A percentile compares a stretch with the other conserved stretches of the same genome.
Evolutionary conservation across 2,888 invertebrate species (phyloP).

Genomic region (Salticus scenicus): DNA sequence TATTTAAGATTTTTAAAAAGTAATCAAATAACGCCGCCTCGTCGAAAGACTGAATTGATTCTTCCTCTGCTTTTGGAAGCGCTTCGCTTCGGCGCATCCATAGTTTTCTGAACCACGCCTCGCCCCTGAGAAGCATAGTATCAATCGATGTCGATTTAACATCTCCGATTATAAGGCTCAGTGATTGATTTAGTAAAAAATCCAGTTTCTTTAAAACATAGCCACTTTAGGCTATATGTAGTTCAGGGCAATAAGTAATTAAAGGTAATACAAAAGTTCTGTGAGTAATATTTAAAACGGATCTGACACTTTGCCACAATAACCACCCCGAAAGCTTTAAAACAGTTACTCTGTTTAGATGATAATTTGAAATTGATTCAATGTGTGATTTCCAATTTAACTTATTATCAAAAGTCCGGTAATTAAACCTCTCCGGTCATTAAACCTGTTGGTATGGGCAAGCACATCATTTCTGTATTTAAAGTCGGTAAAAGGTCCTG

Average conservation of each 20-base stretch:
- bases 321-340: neutral
- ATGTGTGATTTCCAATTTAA: neutral
- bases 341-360: neutral
- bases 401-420: neutral
- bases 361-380: neutral
- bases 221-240: neutral
- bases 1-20: no score
- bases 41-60: no score
- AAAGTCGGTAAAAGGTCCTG: neutral
- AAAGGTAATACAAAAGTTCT: neutral
- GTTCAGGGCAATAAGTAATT: neutral
- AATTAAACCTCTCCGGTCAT: neutral
- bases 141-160: slow-evolving; percentile 6
- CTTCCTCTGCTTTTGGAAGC: no score
- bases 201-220: neutral
- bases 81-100: no score
- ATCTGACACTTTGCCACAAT: neutral
- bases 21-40: no score
- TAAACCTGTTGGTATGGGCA: neutral
- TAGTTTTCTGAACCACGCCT: no score
- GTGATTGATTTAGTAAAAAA: neutral
- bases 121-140: neutral
- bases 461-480: slow-evolving; percentile 4
- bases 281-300: neutral
- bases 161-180: neutral